These are phyloP conservation scores for Stomatorhinus walkeri DNA, from an alignment of 2,797 vertebrate genomes.

Conservation along the genomic window DNA sequence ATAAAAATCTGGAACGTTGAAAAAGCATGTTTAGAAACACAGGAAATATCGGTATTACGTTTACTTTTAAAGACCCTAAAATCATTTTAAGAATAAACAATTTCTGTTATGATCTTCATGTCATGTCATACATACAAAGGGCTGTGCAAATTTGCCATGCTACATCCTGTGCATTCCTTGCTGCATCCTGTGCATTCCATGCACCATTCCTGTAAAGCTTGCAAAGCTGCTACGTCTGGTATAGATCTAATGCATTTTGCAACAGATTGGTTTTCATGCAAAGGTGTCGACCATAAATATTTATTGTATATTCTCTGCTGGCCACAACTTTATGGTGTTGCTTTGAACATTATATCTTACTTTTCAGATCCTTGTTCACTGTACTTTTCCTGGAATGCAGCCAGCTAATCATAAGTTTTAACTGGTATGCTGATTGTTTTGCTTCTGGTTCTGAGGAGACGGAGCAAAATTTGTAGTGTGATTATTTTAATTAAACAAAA, in stretches of 20 bases:
- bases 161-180: not conserved
- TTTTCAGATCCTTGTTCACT: not conserved
- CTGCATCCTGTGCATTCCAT: not conserved
- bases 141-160: not conserved
- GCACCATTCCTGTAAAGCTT: not conserved
- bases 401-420: not conserved
- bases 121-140: not conserved
- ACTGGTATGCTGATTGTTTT: not conserved
- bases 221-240: not conserved
- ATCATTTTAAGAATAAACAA: not conserved
- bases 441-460: not conserved
- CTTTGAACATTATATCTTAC: not conserved
- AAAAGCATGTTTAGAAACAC: not conserved
- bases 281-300: not conserved
- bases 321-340: not conserved
- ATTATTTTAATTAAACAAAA: not conserved
- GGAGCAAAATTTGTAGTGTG: not conserved
- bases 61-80: not conserved
- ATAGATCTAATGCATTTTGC: not conserved
- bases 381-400: not conserved
- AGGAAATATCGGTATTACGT: not conserved
- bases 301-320: not conserved
- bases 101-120: not conserved
- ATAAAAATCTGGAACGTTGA: not conserved
- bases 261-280: not conserved